Evolutionary conservation across 2,888 invertebrate genomes (phyloP).

Genomic region (Schizotus pectinicornis): DNA sequence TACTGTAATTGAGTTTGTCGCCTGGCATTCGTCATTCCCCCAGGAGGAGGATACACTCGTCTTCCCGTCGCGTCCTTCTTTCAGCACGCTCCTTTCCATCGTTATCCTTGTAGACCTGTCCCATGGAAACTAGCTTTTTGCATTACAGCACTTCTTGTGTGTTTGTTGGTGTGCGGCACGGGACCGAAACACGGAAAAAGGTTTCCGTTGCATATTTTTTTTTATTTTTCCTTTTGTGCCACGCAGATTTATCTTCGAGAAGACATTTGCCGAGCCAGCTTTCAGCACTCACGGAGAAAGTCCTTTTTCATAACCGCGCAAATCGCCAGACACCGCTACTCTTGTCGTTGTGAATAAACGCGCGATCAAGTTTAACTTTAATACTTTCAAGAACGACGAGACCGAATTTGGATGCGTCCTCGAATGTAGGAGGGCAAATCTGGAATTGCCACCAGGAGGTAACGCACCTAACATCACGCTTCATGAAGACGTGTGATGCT

Average conservation of each 20-base stretch:
- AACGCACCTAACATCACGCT: too few relatives aligned
- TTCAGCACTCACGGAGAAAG: too few relatives aligned
- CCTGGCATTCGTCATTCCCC: slow-evolving; percentile 48
- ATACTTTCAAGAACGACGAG: too few relatives aligned
- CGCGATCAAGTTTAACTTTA: too few relatives aligned
- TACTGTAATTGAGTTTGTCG: slow-evolving; percentile 53
- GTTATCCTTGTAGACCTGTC: slow-evolving; percentile 32
- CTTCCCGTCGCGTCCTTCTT: slow-evolving; percentile 31
- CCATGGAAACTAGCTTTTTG: slow-evolving; percentile 34
- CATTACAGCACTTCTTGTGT: slow-evolving; percentile 32
- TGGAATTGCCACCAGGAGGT: too few relatives aligned
- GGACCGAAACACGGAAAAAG: slow-evolving; percentile 22
- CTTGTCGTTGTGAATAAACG: too few relatives aligned
- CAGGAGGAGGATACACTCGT: slow-evolving; percentile 38
- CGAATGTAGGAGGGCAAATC: too few relatives aligned
- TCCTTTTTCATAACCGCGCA: too few relatives aligned
- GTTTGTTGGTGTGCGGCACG: slow-evolving; percentile 19
- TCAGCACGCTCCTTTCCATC: slow-evolving; percentile 29
- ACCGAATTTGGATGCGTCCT: too few relatives aligned
- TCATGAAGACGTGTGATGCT: too few relatives aligned
- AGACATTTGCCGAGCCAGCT: too few relatives aligned
- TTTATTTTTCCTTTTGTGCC: slow-evolving; percentile 21
- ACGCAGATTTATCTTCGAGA: slow-evolving; percentile 19
- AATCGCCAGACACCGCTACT: too few relatives aligned
- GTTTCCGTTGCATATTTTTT: slow-evolving; percentile 26